Evolutionary conservation across 2,888 invertebrate species (phyloP).

Genomic region (Nomada ferruginata): DNA sequence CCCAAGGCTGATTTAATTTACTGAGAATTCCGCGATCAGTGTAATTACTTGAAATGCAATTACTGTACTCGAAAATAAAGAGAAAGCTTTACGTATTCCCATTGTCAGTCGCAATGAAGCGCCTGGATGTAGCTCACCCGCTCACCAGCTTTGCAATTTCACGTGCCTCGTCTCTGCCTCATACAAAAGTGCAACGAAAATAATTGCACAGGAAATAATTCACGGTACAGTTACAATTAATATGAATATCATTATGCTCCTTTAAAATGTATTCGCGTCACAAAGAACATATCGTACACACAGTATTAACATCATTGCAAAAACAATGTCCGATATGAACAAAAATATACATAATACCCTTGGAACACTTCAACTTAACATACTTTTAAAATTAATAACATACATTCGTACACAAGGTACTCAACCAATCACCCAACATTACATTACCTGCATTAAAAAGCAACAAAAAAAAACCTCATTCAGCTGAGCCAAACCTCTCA

Average conservation of each 20-base stretch:
- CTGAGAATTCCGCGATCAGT: not conserved
- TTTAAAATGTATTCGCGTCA: no score
- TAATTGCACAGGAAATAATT: not conserved
- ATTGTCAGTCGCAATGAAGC: not conserved
- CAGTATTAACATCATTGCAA: no score
- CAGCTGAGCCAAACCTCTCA: not conserved
- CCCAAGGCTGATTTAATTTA: not conserved
- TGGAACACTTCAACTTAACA: no score
- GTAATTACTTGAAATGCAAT: not conserved
- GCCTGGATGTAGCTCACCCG: conserved; percentile 54
- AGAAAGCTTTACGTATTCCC: not conserved
- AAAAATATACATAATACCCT: no score
- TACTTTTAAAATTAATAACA: no score
- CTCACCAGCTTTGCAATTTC: conserved; percentile 49
- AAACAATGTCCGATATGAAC: no score
- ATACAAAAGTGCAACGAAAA: not conserved
- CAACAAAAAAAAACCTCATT: not conserved
- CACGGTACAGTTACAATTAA: not conserved
- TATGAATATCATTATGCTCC: no score
- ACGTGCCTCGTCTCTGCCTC: conserved; percentile 16
- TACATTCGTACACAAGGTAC: not conserved
- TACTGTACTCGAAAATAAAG: not conserved
- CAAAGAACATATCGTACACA: no score
- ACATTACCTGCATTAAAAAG: not conserved
- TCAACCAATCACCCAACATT: not conserved